Percentiles rank a stretch among this genome's conserved stretches.
These are phyloP conservation scores for Sinodicranocentrus sp. DNA, from an alignment of 2,888 invertebrate genomes.

Conservation along the genomic window DNA sequence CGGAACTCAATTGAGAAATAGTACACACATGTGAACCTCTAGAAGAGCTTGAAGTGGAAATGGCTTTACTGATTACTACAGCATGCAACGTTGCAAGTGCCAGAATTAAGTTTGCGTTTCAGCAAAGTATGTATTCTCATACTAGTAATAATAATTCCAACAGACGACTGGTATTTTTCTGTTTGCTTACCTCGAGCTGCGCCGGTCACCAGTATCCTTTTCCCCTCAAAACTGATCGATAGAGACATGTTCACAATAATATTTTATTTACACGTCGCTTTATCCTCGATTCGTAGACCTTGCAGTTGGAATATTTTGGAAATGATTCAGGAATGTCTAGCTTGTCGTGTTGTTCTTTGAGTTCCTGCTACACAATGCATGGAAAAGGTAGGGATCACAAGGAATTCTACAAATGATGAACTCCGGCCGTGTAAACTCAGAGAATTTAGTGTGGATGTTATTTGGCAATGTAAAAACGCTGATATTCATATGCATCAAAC, in stretches of 20 bases:
- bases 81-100: neutral
- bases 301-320: neutral
- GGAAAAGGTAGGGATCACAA: neutral
- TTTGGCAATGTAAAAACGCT: no score
- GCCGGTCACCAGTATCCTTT: slow-evolving; percentile 79
- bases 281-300: neutral
- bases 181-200: slow-evolving; percentile 78
- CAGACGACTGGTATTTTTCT: neutral
- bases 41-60: neutral
- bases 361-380: neutral
- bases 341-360: neutral
- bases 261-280: slow-evolving; percentile 4
- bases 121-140: no score
- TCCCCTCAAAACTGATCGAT: slow-evolving; percentile 78
- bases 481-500: no score
- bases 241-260: slow-evolving; percentile 62
- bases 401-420: no score
- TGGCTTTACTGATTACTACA: neutral
- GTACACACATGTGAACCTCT: neutral
- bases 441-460: no score
- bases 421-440: no score
- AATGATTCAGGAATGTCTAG: neutral
- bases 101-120: no score
- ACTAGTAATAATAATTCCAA: no score
- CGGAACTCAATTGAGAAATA: neutral